These are phyloP conservation scores for Eutolmus rufibarbis DNA, from an alignment of 2,888 invertebrate species.

Conservation along the genomic window DNA sequence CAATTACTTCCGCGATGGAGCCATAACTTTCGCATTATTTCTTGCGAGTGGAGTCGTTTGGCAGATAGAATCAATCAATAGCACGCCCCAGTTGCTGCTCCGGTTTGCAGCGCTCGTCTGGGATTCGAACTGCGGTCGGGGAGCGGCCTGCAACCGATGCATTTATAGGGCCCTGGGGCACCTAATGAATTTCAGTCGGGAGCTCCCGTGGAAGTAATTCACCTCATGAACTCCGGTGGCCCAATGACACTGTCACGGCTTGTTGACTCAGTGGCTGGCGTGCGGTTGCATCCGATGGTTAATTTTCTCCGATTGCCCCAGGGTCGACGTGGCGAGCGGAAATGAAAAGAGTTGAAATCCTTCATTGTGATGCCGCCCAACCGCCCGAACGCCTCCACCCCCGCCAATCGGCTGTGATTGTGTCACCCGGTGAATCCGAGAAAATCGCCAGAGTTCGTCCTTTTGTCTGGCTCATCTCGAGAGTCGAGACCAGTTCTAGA, in stretches of 20 bases:
- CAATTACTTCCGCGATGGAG: conserved; percentile 9
- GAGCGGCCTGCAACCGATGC: not conserved
- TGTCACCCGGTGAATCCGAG: not conserved
- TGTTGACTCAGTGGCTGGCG: not conserved
- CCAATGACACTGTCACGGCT: conserved; percentile 20
- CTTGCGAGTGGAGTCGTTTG: not conserved
- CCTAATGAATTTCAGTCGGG: not conserved
- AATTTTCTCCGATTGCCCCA: conserved; percentile 5
- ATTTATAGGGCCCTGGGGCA: not conserved
- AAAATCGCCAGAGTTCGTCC: not conserved
- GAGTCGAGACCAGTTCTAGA: not conserved
- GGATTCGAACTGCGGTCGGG: not conserved
- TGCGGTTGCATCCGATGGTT: conserved; percentile 20
- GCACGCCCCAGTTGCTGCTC: conserved; percentile 13
- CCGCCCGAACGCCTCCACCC: not conserved
- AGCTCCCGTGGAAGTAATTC: conserved; percentile 13
- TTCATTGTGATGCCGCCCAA: not conserved
- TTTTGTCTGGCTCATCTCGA: not conserved
- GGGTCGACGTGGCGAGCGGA: not conserved
- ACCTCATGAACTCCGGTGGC: not conserved
- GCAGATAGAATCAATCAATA: conserved; percentile 25
- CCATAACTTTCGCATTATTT: conserved; percentile 11
- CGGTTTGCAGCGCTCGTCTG: not conserved
- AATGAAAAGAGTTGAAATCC: not conserved
- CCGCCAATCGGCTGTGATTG: not conserved